A percentile compares a stretch with the other conserved stretches of the same genome.
Evolutionary conservation across 2,888 invertebrate genomes (phyloP).

Genomic region (Vesta saturnalis): DNA sequence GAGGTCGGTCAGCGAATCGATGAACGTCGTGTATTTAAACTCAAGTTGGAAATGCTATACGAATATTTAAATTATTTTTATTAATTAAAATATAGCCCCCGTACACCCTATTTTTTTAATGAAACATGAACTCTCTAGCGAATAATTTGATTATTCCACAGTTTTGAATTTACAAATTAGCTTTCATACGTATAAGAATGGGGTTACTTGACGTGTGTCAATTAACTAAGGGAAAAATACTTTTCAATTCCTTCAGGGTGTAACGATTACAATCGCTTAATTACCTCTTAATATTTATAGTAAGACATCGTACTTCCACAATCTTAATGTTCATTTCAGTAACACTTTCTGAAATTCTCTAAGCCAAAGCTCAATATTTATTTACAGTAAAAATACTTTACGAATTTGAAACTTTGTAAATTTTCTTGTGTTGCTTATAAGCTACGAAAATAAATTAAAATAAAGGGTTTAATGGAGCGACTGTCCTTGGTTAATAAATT

Average conservation of each 20-base stretch:
- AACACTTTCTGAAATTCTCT: background rate
- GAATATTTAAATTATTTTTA: background rate
- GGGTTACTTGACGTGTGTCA: conserved; percentile 29
- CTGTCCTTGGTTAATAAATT: conserved; percentile 26
- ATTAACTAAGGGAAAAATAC: conserved; percentile 18
- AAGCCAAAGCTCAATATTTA: too few species aligned
- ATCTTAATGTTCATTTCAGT: background rate
- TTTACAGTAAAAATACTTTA: too few species aligned
- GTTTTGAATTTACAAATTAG: conserved; percentile 34
- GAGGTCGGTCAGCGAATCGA: too few species aligned
- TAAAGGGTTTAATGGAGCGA: conserved; percentile 22
- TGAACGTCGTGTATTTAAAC: too few species aligned
- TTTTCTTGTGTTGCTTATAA: background rate
- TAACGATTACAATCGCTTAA: conserved; percentile 2
- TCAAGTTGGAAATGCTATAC: background rate
- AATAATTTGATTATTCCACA: conserved; percentile 23
- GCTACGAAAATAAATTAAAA: conserved; percentile 5
- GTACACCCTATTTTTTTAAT: background rate
- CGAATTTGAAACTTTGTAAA: background rate
- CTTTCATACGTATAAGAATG: conserved; percentile 21
- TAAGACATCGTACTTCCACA: background rate
- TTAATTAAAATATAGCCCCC: background rate
- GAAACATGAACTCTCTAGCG: conserved; percentile 8
- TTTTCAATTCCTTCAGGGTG: background rate
- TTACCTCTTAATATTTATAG: conserved; percentile 14